A percentile compares a stretch with the other conserved stretches of the same genome.
These are phyloP conservation scores for Acinonyx jubatus DNA, from an alignment of 2,113 vertebrate genomes.

Conservation along the genomic window DNA sequence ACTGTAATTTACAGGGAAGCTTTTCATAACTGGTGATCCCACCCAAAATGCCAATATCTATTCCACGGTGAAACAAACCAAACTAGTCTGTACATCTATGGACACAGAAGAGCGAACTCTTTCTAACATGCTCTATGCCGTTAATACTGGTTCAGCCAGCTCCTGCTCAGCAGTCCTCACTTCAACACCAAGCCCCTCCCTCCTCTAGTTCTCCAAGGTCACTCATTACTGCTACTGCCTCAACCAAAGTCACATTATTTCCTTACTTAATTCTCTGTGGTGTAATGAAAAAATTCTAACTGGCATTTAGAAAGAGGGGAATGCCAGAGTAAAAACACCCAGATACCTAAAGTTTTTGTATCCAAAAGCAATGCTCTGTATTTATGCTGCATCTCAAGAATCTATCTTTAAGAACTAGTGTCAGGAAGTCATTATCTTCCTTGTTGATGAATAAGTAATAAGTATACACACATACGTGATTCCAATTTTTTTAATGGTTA, in stretches of 20 bases:
- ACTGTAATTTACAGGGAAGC: not conserved
- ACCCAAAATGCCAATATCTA: not conserved
- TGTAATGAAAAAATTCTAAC: not conserved
- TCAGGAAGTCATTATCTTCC: constrained; percentile 1
- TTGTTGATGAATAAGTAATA: constrained; percentile 4
- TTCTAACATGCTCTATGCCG: not conserved
- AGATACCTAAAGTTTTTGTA: not conserved
- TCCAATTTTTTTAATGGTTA: not conserved
- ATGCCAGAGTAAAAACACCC: not conserved
- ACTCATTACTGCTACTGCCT: not conserved
- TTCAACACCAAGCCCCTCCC: not conserved
- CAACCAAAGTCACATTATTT: not conserved
- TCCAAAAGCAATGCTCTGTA: not conserved
- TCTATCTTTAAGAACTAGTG: not conserved
- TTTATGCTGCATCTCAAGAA: not conserved
- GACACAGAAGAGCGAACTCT: not conserved
- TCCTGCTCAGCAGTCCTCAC: not conserved
- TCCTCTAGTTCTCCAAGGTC: not conserved
- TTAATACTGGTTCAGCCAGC: not conserved
- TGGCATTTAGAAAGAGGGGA: not conserved
- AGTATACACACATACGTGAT: not conserved
- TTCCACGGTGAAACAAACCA: not conserved
- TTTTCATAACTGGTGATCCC: not conserved
- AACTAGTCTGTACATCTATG: not conserved
- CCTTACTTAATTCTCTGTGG: not conserved